These are phyloP conservation scores for Argynnis bischoffii DNA, from an alignment of 2,888 invertebrate genomes.

Conservation along the genomic window DNA sequence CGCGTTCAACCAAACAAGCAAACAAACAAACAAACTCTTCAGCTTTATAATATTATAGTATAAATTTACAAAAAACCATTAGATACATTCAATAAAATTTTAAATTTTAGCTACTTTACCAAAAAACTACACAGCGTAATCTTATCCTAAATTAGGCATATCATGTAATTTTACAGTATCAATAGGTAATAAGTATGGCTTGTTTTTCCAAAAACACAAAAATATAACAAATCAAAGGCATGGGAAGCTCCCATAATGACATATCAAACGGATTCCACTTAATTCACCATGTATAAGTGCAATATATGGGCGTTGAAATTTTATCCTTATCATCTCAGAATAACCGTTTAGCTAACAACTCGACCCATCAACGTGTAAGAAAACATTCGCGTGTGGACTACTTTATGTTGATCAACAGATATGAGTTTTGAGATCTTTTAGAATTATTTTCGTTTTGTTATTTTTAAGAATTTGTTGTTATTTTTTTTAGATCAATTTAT, in stretches of 20 bases:
- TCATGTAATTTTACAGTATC: neutral
- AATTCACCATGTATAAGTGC: neutral
- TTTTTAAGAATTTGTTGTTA: neutral
- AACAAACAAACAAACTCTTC: no score
- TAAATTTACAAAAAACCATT: no score
- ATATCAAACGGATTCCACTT: conserved; percentile 1
- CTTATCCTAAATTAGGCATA: no score
- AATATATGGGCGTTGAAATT: neutral
- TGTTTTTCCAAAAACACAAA: neutral
- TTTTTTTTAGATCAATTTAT: neutral
- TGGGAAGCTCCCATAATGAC: conserved; percentile 3
- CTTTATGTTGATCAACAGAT: conserved; percentile 33
- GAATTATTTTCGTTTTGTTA: conserved; percentile 4
- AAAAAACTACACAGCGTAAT: no score
- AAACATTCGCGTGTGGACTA: conserved; percentile 37
- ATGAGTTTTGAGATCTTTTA: neutral
- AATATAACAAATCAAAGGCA: conserved; percentile 11
- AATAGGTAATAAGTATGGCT: neutral
- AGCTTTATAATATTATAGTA: no score
- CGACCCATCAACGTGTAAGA: conserved; percentile 13
- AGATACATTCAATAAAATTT: no score
- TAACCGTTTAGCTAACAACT: conserved; percentile 16
- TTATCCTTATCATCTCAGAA: conserved; percentile 13
- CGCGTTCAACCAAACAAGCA: no score
- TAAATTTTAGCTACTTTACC: no score